Evolutionary conservation across 2,888 invertebrate species (phyloP).

Genomic region (Cactoblastis cactorum): DNA sequence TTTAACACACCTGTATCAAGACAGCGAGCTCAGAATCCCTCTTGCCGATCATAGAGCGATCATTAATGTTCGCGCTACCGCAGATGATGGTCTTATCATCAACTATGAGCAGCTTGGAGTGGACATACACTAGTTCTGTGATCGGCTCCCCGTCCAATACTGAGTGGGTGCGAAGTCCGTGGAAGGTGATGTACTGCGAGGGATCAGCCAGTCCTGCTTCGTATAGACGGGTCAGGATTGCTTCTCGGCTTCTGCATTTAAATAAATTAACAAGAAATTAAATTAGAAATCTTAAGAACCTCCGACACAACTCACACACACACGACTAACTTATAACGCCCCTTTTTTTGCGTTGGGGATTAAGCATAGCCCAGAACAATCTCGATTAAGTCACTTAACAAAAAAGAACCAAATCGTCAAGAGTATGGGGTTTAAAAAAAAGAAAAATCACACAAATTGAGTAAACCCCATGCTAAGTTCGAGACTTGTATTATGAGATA

Average conservation of each 20-base stretch:
- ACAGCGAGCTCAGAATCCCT: constrained; percentile 97
- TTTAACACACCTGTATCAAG: constrained; percentile 84
- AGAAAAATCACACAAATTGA: too few species aligned
- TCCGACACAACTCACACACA: too few species aligned
- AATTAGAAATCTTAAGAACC: too few species aligned
- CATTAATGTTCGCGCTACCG: constrained; percentile 99
- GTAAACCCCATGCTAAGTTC: too few species aligned
- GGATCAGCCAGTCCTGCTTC: constrained; percentile 90
- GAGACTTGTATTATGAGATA: too few species aligned
- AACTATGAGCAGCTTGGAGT: constrained; percentile 96
- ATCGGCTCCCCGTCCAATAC: constrained; percentile 88
- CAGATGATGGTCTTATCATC: constrained; percentile 96
- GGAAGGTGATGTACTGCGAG: constrained; percentile 92
- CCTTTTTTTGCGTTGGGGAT: too few species aligned
- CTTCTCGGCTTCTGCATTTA: constrained; percentile 88
- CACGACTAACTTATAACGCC: too few species aligned
- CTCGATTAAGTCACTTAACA: too few species aligned
- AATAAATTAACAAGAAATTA: too few species aligned
- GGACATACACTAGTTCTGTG: constrained; percentile 97
- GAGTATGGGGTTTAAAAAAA: too few species aligned
- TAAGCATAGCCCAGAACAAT: too few species aligned
- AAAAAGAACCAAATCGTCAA: too few species aligned
- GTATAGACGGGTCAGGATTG: constrained; percentile 87
- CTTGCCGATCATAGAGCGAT: constrained; percentile 95
- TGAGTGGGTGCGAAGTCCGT: constrained; percentile 91